Base-by-base conservation (phyloP, 2,888 invertebrate genomes). In the Andricus quercusramuli region DNA sequence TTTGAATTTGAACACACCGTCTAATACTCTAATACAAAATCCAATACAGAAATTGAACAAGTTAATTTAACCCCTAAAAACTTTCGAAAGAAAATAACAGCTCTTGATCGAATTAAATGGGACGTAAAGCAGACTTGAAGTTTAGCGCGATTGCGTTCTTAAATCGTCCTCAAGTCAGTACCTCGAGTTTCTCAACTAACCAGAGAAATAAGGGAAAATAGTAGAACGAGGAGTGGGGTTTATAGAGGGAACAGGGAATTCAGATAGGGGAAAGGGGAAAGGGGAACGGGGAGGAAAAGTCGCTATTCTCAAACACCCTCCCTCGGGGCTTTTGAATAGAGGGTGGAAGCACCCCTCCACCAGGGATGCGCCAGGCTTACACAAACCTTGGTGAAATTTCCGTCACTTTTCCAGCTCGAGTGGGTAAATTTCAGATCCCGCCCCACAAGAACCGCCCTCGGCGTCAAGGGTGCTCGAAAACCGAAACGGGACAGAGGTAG, bases 381-480 rank as follows among this genome's bases (percentile, higher is more conserved):
- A 56, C 74, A 44, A 79, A 44, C 64, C 62, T 29, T 62, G 51
- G 22, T 9, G 76, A 80, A 82, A 82, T 83, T 83, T 79, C 79
- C 81, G 80, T 80, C 80, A 83, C 56, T 79, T 83, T 78, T 70
- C 64, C 64, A 20, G 77, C 74, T 74, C 66, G 77, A 62, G 83
- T 81, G 76, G 79, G 67, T 74, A 76, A 51, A 29, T 32, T 80
- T 51, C 82, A 83, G 83, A 87, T 86, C 83, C 89, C 91, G 90
- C 91, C 90, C 84, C 87, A 85, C 83, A 78, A 86, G 89, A 87
- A 88, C 89, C 90, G 90, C 90, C 91, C 90, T 89, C 86, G 85
- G 79, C 77, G 82, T 90, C 87, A 87, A 90, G 89, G 89, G 89
- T 90, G 89, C 91, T 91, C 87, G 89, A 91, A 88, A 83, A 83